Evolutionary conservation across 2,797 vertebrate species (phyloP), one percentile per base, ranked within the genome.

Genomic region (Smutsia gigantea): DNA sequence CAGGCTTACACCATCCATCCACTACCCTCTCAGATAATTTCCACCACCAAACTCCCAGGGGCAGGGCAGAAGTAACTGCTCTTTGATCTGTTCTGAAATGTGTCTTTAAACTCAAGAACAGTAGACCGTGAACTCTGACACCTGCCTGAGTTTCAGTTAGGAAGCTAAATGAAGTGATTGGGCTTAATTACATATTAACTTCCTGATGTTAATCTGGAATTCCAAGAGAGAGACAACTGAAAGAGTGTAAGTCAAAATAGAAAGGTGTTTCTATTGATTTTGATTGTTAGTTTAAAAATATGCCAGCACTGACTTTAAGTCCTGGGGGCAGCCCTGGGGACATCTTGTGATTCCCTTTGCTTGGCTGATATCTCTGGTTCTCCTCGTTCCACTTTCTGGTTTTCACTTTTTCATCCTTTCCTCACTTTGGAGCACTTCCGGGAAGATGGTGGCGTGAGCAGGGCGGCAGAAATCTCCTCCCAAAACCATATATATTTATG

Each of bases 131-230:
- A 91, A 95, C 46, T 78, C 61, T 37, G 59, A 85, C 4, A 87
- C 21, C 51, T 9, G 5, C 19, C 55, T 4, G 12, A 49, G 12
- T 90, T 85, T 93, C 57, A 78, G 21, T 78, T 71, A 84, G 74
- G 42, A 10, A 92, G 57, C 18, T 92, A 90, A 96, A 69, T 93
- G 85, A 92, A 90, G 31, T 82, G 77, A 94, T 46, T 93, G 13
- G 63, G 49, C 90, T 94, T 63, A 71, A 82, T 93, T 91, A 53
- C 59, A 64, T 82, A 53, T 42, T 81, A 71, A 69, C 23, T 64
- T 82, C 59, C 87, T 91, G 66, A 84, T 91, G 63, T 96, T 82
- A 68, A 87, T 90, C 37, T 92, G 17, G 51, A 11, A 49, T 96
- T 91, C 78, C 69, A 55, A 95, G 84, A 87, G 63, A 77, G 34